Conservation (phyloP, 2,888 invertebrate genomes). For the Silvanus unidentatus region DNA sequence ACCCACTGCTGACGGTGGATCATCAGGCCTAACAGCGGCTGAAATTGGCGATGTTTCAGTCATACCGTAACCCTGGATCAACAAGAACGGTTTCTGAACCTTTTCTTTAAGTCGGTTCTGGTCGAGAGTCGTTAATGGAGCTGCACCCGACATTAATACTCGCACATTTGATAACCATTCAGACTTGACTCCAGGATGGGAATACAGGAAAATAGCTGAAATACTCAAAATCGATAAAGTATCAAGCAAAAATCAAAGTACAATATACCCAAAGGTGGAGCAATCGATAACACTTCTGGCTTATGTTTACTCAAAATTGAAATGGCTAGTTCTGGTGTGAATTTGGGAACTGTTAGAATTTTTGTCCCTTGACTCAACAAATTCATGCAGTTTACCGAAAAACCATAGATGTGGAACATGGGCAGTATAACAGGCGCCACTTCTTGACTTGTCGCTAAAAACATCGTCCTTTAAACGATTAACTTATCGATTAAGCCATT, state of each 20-base stretch:
- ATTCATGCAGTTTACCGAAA: conserved; percentile 55
- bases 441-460: conserved; percentile 57
- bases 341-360: conserved; percentile 64
- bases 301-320: conserved; percentile 59
- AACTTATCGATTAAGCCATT: too few relatives aligned
- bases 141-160: conserved; percentile 59
- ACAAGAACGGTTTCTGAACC: conserved; percentile 12
- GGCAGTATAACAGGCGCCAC: conserved; percentile 67
- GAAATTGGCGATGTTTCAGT: conserved; percentile 54
- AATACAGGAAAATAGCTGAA: conserved; percentile 59
- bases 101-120: conserved; percentile 52
- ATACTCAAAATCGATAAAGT: too few relatives aligned
- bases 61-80: conserved; percentile 58
- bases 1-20: conserved; percentile 16
- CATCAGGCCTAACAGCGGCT: neutral
- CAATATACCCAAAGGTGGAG: conserved; percentile 65
- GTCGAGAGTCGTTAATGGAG: conserved; percentile 58
- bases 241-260: too few relatives aligned
- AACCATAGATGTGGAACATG: conserved; percentile 77
- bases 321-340: conserved; percentile 64
- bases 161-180: conserved; percentile 53
- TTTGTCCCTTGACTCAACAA: conserved; percentile 58
- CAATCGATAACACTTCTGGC: conserved; percentile 60
- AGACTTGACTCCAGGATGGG: conserved; percentile 54
- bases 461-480: too few relatives aligned